A percentile compares a stretch with the other conserved stretches of the same genome.
Evolutionary conservation across 2,888 invertebrate genomes (phyloP).

Genomic region (Microplitis deprimator): DNA sequence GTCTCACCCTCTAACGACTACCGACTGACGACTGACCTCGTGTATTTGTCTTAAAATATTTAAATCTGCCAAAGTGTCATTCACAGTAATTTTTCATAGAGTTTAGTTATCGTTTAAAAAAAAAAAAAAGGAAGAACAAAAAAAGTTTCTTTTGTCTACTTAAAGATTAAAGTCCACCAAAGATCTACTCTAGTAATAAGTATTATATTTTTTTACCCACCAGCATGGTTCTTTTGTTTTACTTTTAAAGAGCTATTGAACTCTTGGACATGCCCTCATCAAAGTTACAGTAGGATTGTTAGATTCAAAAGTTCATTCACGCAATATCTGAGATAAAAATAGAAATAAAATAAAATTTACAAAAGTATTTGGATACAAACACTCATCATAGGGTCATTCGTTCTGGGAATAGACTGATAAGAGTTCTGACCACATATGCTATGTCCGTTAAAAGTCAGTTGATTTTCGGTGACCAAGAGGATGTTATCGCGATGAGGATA

Average conservation of each 20-base stretch:
- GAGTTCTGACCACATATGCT: constrained; percentile 60
- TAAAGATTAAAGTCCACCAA: constrained; percentile 6
- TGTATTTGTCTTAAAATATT: constrained; percentile 15
- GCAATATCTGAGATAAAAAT: constrained; percentile 14
- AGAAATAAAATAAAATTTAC: constrained; percentile 5
- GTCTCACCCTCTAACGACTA: constrained; percentile 5
- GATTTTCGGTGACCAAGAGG: constrained; percentile 51
- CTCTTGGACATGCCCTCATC: constrained; percentile 48
- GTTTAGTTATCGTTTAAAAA: background rate
- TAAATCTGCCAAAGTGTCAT: constrained; percentile 7
- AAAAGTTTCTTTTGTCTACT: background rate
- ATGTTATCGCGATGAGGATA: constrained; percentile 59
- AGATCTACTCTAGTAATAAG: background rate
- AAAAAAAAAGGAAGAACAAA: background rate
- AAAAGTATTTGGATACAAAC: constrained; percentile 26
- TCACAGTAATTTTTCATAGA: background rate
- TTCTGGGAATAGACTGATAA: constrained; percentile 52
- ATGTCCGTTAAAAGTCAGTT: constrained; percentile 29
- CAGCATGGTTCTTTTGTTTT: constrained; percentile 70
- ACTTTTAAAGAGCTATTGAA: constrained; percentile 58
- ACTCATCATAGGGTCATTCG: constrained; percentile 34
- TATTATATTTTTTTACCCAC: constrained; percentile 55
- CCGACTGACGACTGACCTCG: constrained; percentile 23
- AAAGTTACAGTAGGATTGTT: constrained; percentile 17
- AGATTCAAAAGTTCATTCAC: constrained; percentile 43